phyloP scores from a whole-genome alignment of 2,888 invertebrate species.

The Auanema freiburgensis region DNA sequence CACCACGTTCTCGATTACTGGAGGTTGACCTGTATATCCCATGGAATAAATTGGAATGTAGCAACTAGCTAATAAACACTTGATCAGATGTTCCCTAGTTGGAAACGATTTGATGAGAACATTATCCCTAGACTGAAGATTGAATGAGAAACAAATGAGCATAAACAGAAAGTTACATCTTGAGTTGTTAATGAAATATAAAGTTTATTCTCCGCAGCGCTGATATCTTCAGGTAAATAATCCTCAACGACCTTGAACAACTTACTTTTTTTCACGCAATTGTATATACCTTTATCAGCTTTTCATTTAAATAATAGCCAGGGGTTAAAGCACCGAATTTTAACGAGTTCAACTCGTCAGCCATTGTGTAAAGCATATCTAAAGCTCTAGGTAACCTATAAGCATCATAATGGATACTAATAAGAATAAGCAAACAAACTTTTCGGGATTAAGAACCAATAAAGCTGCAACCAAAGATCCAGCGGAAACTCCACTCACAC shows the following conservation, averaged over 20 bases:
- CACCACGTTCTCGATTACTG: slow-evolving; percentile 70
- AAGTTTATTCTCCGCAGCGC: slow-evolving; percentile 37
- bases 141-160: neutral
- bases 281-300: slow-evolving; percentile 35
- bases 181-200: slow-evolving; percentile 50
- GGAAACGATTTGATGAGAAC: slow-evolving; percentile 45
- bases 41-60: slow-evolving; percentile 92
- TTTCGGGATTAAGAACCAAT: slow-evolving; percentile 48
- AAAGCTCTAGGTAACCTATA: slow-evolving; percentile 39
- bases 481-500: slow-evolving; percentile 55
- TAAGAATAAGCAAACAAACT: slow-evolving; percentile 21
- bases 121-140: slow-evolving; percentile 47
- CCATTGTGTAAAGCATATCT: slow-evolving; percentile 52
- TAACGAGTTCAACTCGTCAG: slow-evolving; percentile 54
- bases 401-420: neutral
- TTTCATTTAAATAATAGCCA: slow-evolving; percentile 54
- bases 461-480: slow-evolving; percentile 57
- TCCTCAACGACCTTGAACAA: slow-evolving; percentile 39
- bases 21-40: slow-evolving; percentile 76
- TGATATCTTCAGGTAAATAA: slow-evolving; percentile 45
- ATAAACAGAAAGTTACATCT: slow-evolving; percentile 22
- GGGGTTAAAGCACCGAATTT: slow-evolving; percentile 61
- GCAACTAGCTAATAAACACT: slow-evolving; percentile 71
- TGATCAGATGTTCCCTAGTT: slow-evolving; percentile 48
- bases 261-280: neutral